Evolutionary conservation across 2,113 vertebrate species (phyloP), one percentile per base, ranked within the genome.

Genomic region (Passer domesticus): DNA sequence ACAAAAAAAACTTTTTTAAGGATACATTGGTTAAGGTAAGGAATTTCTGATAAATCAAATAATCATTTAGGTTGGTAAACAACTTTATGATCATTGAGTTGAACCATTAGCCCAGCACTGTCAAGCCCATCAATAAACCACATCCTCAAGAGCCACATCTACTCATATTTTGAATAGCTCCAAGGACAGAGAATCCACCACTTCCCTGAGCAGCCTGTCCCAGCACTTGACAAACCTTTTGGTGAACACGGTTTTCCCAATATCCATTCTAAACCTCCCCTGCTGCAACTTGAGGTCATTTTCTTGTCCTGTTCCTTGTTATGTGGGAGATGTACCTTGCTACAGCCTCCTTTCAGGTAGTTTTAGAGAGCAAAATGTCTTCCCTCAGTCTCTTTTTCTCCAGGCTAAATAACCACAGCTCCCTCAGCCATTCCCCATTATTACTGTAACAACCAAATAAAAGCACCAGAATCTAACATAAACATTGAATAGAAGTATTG

Each of bases 71-170:
- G 24, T 46, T 76, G 55, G 37, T 37, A 63, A 81, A 69, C 20
- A 44, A 10, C 35, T 44, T 56, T 23, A 39, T n/a, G 33, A 69
- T 69, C 11, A 44, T 43, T 15, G 5, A 69, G 35, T 69, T 2
- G 14, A 69, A n/a, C 13, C 1, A 2, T 30, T 9, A 75, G 11
- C 25, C 25, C 27, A 76, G 25, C 43, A 70, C 9, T 0, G 3
- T 10, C 49, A 76, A 64, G 24, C 13, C 12, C 13, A 60, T 52
- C 6, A 41, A 19, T 47, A 87, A 83, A 46, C 37, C 50, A 33
- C 9, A 19, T 15, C 15, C 44, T 13, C 19, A 78, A 60, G 11
- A 18, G 31, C 1, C 59, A 77, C 6, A n/a, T 8, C 6, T 37
- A 47, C 33, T 35, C 5, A 2, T 28, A 25, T 70, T 60, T 69